Evolutionary conservation across 2,797 vertebrate species (phyloP).

Genomic region (Enteromius treurensis): DNA sequence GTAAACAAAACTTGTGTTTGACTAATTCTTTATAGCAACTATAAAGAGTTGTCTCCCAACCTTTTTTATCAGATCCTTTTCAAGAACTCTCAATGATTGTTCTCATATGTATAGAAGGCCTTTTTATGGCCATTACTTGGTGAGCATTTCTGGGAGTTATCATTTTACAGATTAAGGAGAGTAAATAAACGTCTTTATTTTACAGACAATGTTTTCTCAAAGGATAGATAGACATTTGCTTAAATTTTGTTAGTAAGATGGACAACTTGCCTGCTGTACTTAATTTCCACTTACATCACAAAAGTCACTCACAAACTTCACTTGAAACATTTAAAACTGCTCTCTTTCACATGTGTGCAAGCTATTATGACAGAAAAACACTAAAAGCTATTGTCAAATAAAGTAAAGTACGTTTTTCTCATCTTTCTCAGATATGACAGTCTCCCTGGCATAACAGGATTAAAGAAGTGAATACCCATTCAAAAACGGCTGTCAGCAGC

Average conservation of each 20-base stretch:
- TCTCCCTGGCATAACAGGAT: constrained; percentile 8
- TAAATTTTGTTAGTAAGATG: constrained; percentile 5
- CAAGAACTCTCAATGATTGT: neutral
- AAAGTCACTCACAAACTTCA: neutral
- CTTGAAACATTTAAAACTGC: neutral
- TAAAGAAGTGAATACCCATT: constrained; percentile 41
- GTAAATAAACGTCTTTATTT: neutral
- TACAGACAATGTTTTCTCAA: neutral
- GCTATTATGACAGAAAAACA: neutral
- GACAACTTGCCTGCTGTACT: neutral
- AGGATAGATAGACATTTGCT: neutral
- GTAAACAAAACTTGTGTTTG: constrained; percentile 6
- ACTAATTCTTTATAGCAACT: constrained; percentile 38
- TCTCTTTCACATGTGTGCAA: neutral
- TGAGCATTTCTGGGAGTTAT: neutral
- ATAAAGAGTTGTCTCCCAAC: constrained; percentile 9
- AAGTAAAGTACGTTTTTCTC: neutral
- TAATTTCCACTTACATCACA: neutral
- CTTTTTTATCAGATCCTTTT: neutral
- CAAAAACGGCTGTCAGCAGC: constrained; percentile 48
- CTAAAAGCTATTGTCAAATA: neutral
- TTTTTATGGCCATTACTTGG: neutral
- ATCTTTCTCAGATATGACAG: neutral
- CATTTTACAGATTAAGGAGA: neutral
- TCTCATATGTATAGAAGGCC: neutral